Evolutionary conservation across 2,113 vertebrate species (phyloP), one percentile per base, ranked within the genome.

Genomic region (Hypomesus transpacificus): DNA sequence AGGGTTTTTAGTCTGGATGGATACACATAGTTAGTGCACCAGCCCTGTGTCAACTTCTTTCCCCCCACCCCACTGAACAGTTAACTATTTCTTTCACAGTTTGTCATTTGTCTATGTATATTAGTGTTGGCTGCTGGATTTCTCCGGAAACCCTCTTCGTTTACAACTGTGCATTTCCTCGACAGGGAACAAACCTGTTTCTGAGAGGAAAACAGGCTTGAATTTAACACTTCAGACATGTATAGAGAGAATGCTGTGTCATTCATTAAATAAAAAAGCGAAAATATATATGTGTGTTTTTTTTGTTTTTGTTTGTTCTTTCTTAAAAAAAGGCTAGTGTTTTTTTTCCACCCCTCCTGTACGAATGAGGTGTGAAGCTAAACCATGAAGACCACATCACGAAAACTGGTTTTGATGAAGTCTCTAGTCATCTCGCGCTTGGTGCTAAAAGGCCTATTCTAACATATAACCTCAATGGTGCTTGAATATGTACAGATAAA

Each of bases 401-500:
- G 31, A 69, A 67, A 7, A 13, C 34, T 24, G 67, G 66, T 74
- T 74, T 70, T 57, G 70, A 69, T 71, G 26, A 5, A 75, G 83
- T 76, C 39, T 57, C 82, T 74, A 67, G 75, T 82, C 14, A 54
- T 63, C 54, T 58, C 80, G 7, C 39, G 18, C 79, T 84, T 79
- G 74, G 77, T 73, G 79, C 76, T 84, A 39, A 76, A 88, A 86
- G 79, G 76, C 77, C 72, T 74, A 71, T 70, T 76, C 86, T 84
- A 81, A 80, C 57, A 54, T 75, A 78, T 73, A 81, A 73, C 62
- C 52, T 84, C 74, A 81, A 76, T 74, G 75, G 53, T 73, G 83
- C 71, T 77, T 86, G 85, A 66, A 77, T 88, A 82, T 88, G 74
- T 86, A 83, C 81, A 84, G 87, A 88, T 87, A 88, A 85, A 89